Evolutionary conservation across 2,888 invertebrate species (phyloP), one percentile per base, ranked within the genome.

Genomic region (Arrhopalites spinosus): DNA sequence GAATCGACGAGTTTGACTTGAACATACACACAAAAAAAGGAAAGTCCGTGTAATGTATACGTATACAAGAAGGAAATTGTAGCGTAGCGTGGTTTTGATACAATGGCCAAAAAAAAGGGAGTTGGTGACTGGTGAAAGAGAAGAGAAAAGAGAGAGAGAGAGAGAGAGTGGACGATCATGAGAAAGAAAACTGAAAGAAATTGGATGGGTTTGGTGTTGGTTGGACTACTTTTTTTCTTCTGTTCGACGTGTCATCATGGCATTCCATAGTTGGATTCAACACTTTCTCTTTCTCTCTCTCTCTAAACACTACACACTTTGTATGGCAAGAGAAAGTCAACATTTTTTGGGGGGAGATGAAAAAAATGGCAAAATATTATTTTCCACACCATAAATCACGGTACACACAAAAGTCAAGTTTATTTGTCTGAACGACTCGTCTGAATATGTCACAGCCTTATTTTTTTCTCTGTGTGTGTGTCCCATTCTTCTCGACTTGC

Each of bases 311-410:
- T 20, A 23, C 59, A 59, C 23, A 59, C 23, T 11, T 11, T 36
- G 36, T 36, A 3, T 36, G 5, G 3, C 36, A 7, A 23, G 23
- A 25, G n/a, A n/a, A 36, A 56, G 36, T 29, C 56, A 25, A 56
- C 36, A 71, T 29, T 56, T 27, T 61, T 29, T 47, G 45, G 29
- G 45, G n/a, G n/a, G n/a, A n/a, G n/a, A n/a, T n/a, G 20, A 3
- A 11, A 5, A 50, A 50, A 23, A 59, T 75, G 68, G 53, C 75
- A 66, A 76, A 77, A 78, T 78, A 81, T 81, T 78, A 78, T 80
- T 81, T 81, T 81, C 81, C 80, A 77, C 79, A 72, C 74, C 79
- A 81, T 81, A 81, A 81, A 81, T 81, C 81, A 81, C 73, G 76
- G 74, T n/a, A 70, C 66, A 79, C 79, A 80, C 79, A 80, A 81